Conservation (phyloP, 2,888 invertebrate species). For the Agrotis segetum region DNA sequence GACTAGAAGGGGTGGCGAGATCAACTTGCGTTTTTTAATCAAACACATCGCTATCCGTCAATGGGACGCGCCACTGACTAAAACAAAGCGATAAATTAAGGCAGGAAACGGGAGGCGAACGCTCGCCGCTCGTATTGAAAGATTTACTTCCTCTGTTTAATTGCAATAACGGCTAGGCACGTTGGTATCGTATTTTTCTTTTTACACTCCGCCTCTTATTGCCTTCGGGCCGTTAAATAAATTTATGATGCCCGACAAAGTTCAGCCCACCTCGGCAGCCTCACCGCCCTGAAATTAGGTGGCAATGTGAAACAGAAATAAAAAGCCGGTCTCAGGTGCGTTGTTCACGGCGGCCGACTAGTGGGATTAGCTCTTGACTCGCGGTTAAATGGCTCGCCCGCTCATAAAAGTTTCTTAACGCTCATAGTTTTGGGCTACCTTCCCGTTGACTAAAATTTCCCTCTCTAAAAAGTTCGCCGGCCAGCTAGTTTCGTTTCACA, state of each 20-base stretch:
- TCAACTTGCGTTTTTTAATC: conserved; percentile 88
- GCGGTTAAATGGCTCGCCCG: conserved; percentile 86
- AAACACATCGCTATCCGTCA: conserved; percentile 90
- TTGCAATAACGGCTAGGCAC: conserved; percentile 91
- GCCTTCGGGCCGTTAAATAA: conserved; percentile 91
- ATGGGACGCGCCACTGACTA: conserved; percentile 88
- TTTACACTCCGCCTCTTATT: conserved; percentile 91
- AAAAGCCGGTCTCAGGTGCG: conserved; percentile 89
- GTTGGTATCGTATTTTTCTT: conserved; percentile 91
- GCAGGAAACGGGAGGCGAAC: conserved; percentile 88
- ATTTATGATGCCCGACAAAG: conserved; percentile 91
- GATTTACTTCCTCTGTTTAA: conserved; percentile 91
- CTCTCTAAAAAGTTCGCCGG: conserved; percentile 79
- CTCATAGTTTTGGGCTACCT: conserved; percentile 84
- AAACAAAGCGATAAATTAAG: conserved; percentile 91
- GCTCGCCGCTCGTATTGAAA: conserved; percentile 89
- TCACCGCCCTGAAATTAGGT: conserved; percentile 88
- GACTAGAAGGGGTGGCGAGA: conserved; percentile 80
- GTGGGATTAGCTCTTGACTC: conserved; percentile 88
- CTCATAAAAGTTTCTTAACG: conserved; percentile 90
- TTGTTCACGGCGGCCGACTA: conserved; percentile 77
- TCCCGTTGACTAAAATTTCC: conserved; percentile 82
- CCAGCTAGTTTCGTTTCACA: conserved; percentile 79
- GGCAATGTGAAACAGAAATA: conserved; percentile 88
- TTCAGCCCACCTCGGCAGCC: conserved; percentile 88